Evolutionary conservation across 1,140 invertebrate genomes (phyloP), one percentile per base, ranked within the genome.

Genomic region (Epicauta chinensis): DNA sequence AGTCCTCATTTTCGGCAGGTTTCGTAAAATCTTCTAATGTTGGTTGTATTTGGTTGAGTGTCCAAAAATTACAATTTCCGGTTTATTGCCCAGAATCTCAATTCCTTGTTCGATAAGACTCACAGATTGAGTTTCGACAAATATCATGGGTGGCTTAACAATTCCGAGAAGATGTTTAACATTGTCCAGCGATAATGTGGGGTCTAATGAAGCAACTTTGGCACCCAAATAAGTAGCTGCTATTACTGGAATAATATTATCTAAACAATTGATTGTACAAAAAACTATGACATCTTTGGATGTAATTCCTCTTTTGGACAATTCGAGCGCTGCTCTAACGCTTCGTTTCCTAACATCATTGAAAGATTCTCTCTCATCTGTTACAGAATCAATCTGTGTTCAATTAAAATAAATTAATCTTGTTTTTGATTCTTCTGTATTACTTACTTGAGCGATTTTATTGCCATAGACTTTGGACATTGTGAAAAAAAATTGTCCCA

Each of bases 81-180:
- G 15, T 11, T 30, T 14, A 4, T 35, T 41, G 17, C 51, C 46
- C 13, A 60, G 14, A 35, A 16, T 34, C 7, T 23, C 23, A 5
- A 23, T 5, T 0, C 2, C 16, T 16, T 57, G 37, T 57, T 55
- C 54, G 16, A 58, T 58, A 10, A 51, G 15, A 17, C 36, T 2
- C 6, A 56, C 9, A 2, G 48, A 43, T 31, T 62, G 42, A 23
- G 54, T 51, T 23, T 55, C 56, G 12, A 64, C 53, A 47, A 66
- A 66, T 10, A 66, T 16, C 2, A 66, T 53, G 49, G 52, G 59
- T 13, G 64, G 64, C 37, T 41, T 53, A 1, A 61, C 53, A 23
- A 56, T 39, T 2, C 46, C 34, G 2, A 66, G 16, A 7, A 65
- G 37, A 45, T 61, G 38, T 7, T 38, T 39, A 9, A 51, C 49